Percentiles rank a stretch among this genome's conserved stretches.
Evolutionary conservation across 2,888 invertebrate genomes (phyloP).

Genomic region (Tetramorium bicarinatum): DNA sequence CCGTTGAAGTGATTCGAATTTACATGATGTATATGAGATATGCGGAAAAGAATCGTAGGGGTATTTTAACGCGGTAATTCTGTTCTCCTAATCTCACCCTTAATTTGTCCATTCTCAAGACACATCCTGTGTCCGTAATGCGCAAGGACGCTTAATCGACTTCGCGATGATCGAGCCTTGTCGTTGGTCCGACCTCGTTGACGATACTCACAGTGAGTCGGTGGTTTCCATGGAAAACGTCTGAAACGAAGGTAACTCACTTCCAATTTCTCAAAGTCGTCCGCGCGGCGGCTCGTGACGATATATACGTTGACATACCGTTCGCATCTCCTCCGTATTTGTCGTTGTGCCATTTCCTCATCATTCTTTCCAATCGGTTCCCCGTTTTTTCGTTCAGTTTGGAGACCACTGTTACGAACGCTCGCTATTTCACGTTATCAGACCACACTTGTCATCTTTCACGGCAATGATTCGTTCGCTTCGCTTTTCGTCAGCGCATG

Average conservation of each 20-base stretch:
- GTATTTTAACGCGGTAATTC: neutral
- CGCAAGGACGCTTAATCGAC: neutral
- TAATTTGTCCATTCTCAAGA: neutral
- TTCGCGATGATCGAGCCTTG: conserved; percentile 53
- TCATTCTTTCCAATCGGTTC: conserved; percentile 40
- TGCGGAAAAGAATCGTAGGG: neutral
- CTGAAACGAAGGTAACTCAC: conserved; percentile 64
- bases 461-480: conserved; percentile 20
- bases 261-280: conserved; percentile 57
- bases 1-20: conserved; percentile 10
- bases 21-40: neutral
- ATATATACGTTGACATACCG: conserved; percentile 54
- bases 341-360: conserved; percentile 52
- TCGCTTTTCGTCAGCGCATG: conserved; percentile 24
- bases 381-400: conserved; percentile 67
- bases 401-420: conserved; percentile 72
- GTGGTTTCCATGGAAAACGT: conserved; percentile 71
- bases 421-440: conserved; percentile 38
- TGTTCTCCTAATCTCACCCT: neutral
- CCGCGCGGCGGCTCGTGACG: conserved; percentile 35
- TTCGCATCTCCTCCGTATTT: conserved; percentile 52
- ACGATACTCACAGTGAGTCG: conserved; percentile 59
- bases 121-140: neutral
- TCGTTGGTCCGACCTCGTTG: conserved; percentile 63
- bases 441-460: neutral